Evolutionary conservation across 2,888 invertebrate species (phyloP), one percentile per base, ranked within the genome.

Genomic region (Portevinia maculata): DNA sequence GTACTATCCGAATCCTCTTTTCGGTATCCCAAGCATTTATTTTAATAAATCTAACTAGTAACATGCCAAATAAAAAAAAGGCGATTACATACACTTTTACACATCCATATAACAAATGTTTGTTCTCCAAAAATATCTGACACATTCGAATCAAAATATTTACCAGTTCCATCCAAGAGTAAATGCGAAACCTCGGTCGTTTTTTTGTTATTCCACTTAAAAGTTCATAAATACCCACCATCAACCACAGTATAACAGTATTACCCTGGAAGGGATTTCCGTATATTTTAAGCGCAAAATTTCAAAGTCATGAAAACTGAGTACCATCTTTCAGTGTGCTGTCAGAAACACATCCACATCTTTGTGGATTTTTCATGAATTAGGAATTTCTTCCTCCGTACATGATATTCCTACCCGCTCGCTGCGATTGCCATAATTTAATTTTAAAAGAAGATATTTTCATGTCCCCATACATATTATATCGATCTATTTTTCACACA

Each of bases 341-440:
- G 81, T 81, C 76, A 76, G 13, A 39, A 71, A 52, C 70, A 76
- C 46, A 44, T 37, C 19, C 44, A 32, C 34, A 15, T 41, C 15
- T 55, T 55, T 37, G 9, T 30, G 37, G 17, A 24, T 70, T 62
- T 50, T n/a, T 44, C 17, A 5, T 21, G 46, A 34, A 62, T 48
- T 37, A 50, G 41, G 37, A 75, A 59, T 65, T 32, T 24, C 34
- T 65, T 34, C 32, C 21, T 59, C 57, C 21, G 69, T 64, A 75
- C n/a, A n/a, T 2, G 24, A 24, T 24, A 24, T 24, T 24, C 24
- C 5, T 70, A 74, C 75, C 62, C 9, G 21, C 59, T 37, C 59
- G 39, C 48, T 81, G 81, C 59, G 81, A 64, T 81, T 70, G 64
- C 53, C 70, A 60, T 81, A 81, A 81, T 81, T 76, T 70, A 70